Base-by-base conservation (phyloP, 2,797 vertebrate species). In the Betta splendens region DNA sequence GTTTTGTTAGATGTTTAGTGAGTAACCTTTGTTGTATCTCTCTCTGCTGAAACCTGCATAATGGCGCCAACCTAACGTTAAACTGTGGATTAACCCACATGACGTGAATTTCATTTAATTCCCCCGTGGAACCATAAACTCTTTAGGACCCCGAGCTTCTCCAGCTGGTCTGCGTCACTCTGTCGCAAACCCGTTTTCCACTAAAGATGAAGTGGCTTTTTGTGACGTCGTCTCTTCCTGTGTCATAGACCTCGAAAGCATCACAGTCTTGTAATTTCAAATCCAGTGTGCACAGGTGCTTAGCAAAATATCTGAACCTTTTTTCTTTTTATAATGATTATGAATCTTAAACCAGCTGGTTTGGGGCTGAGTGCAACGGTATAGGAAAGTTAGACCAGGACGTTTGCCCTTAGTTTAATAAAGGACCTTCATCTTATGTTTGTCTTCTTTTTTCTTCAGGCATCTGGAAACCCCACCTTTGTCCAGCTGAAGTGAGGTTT, bases 1-100 rank as follows among this genome's bases (percentile, higher is more conserved):
- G 87, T 98, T 98, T 92, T 99, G 97, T 94, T 99, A 95, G 86
- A 91, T 86, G 43, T 57, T 90, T 91, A 89, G 95, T 96, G 92
- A 96, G 95, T 96, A 92, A 87, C 60, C 46, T 83, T 83, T 84
- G 52, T 56, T 83, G 63, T 40, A 64, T 73, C n/a, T n/a, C n/a
- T n/a, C n/a, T n/a, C n/a, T n/a, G 64, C 16, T 70, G 21, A 54
- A 58, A 72, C 37, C 58, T 36, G 32, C 43, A 49, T 32, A 37
- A 52, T 52, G 46, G 66, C 15, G 20, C 12, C 17, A 37, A 26
- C 28, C 39, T 21, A 39, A 23, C 51, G 46, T 37, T 64, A 52
- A 59, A 40, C 22, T 58, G 18, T 32, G 35, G 3, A 64, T 12
- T 31, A 31, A 58, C 31, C 9, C 1, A 47, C 61, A 44, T 32